Evolutionary conservation across 2,888 invertebrate genomes (phyloP), one percentile per base, ranked within the genome.

Genomic region (Idaea aversata): DNA sequence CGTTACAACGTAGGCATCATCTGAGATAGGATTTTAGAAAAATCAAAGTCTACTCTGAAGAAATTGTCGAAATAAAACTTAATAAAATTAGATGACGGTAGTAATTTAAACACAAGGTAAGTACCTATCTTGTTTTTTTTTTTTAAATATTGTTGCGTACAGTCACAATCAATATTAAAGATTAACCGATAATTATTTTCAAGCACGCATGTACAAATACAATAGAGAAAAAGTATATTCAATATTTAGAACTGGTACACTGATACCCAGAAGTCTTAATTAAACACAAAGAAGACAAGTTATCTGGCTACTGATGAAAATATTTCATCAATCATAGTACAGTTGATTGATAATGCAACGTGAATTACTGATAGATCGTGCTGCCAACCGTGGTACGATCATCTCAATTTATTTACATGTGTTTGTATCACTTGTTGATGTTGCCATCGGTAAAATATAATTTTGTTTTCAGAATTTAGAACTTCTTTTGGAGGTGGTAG

Each of bases 371-470:
- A 93, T 92, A 88, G 87, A 89, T 88, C 80, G 84, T 83, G 86
- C 88, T 88, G 88, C 87, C 88, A 83, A 81, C 85, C 75, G 79
- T 80, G 84, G 87, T 87, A 87, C 84, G 85, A 83, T 88, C 88
- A 82, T 88, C 88, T 89, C 91, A 87, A 91, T 91, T 90, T 92
- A 91, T 92, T 92, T 92, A 91, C 90, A 92, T 91, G 86, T 90
- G 90, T 88, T 85, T 86, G 87, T 90, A 86, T 84, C 83, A 91
- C 90, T 91, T 92, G 91, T 91, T 91, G 90, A 90, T 87, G 83
- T 83, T 87, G 78, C 83, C 85, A 86, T 86, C 87, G 87, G 86
- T 88, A 85, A 79, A 85, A 83, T 75, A 82, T 84, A 80, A 77
- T 79, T 82, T 82, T 73, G 65, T 63, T 25, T 69, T 38, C 15